Evolutionary conservation across 1,140 invertebrate genomes (phyloP), one percentile per base, ranked within the genome.

Genomic region (Bombus huntii): DNA sequence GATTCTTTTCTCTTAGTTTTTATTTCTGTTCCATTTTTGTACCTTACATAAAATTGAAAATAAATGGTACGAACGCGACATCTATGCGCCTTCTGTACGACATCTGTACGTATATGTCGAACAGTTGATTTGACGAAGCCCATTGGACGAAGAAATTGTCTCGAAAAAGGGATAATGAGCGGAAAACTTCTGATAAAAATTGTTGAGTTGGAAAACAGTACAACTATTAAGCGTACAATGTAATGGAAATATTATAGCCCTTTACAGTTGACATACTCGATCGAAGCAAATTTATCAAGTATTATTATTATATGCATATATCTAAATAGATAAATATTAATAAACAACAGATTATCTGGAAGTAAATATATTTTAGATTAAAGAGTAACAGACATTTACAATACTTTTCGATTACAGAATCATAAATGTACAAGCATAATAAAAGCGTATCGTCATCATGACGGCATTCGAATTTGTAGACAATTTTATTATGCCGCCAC

Each of bases 291-390:
- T 68, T 68, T 25, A 66, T 66, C 22, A 68, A 37, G 15, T 18
- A 66, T 66, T 66, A 25, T 68, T 68, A 22, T 68, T 37, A 37
- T 22, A 68, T 68, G 34, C 37, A 22, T 37, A 34, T 37, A 25
- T 3, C 22, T 25, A 68, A 37, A 37, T 37, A 37, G 10, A 31
- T 18, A 66, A 18, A 25, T 68, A 68, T 68, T 22, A 68, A 18
- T 37, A 68, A 68, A 37, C 66, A 37, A 68, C 34, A 25, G 18
- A 68, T 68, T 4, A 68, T 37, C 66, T 68, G 18, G 34, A 68
- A 68, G 66, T 68, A 68, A 68, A 68, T 37, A 37, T 68, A 68
- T 68, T 68, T 68, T 68, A 68, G 34, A 68, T 68, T 68, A 68
- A 37, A 68, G 34, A 37, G 18, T 68, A 39, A 68, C 66, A 68